Evolutionary conservation across 64 coral and sea anemone species (phyloP), one percentile per base, ranked within the genome.

Genomic region (Orbicella faveolata): DNA sequence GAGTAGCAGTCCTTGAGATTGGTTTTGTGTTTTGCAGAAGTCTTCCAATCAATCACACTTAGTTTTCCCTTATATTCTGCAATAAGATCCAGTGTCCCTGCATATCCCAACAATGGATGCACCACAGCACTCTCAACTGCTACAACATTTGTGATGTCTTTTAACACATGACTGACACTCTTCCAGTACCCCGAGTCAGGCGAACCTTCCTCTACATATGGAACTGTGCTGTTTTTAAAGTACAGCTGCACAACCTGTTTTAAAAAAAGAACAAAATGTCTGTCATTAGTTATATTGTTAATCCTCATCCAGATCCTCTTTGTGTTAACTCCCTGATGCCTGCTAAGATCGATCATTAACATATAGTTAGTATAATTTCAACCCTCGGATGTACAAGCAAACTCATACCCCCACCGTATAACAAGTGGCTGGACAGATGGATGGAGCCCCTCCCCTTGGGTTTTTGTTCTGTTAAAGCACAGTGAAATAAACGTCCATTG

Each of bases 1-100:
- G 96, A 99, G 20, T 91, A 94, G 74, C 96, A 99, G 15, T 95
- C 83, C 30, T 88, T 85, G 34, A 95, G 82, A 13, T 93, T 92
- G n/a, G 37, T 88, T 30, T 95, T 95, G 25, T 90, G 90, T 66
- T 90, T 95, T 35, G 86, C 83, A 14, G 96, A 99, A 13, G 96
- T 99, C 33, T 99, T 99, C 96, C 96, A 99, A 65, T 99, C 96
- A 63, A 99, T 95, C 17, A 99, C 62, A 54, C 87, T 88, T 0
- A 95, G 88, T 11, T 34, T 39, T 15, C 91, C 94, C 37, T 84
- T 79, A 66, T 98, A 95, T 44, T 93, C 84, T 14, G 94, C 91
- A 70, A 95, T 78, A 5, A 95, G 88, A 70, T 98, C 96, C 74
- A 98, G 21, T 3, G 96, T 98, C 3, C 96, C 96, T 48, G 94